phyloP scores from a whole-genome alignment of 2,888 invertebrate species.

The Tetragonisca angustula region DNA sequence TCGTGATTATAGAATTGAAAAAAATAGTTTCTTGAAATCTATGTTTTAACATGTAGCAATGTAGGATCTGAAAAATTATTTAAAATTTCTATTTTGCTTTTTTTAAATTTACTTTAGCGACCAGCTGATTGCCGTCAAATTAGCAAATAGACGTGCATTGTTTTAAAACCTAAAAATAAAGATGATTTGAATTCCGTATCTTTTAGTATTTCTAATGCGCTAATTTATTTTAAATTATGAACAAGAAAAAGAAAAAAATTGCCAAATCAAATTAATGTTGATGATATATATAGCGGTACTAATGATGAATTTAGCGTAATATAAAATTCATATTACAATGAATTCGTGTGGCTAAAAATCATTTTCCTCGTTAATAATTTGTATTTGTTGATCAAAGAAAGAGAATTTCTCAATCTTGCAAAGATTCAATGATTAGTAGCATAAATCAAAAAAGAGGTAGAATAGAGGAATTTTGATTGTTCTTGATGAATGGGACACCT shows the following conservation, averaged over 20 bases:
- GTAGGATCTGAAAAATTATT: not conserved
- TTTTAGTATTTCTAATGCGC: no score
- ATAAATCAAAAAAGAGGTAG: conserved; percentile 24
- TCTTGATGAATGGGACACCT: conserved; percentile 56
- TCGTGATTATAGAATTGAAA: no score
- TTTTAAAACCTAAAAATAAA: not conserved
- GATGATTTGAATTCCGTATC: no score
- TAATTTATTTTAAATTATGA: not conserved
- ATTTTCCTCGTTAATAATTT: not conserved
- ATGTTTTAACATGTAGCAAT: no score
- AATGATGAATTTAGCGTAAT: no score
- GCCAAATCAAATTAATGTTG: no score
- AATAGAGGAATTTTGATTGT: conserved; percentile 55
- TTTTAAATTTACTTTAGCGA: not conserved
- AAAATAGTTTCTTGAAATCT: not conserved
- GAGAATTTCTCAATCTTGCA: conserved; percentile 10
- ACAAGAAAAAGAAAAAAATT: no score
- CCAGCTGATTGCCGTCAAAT: not conserved
- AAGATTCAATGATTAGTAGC: conserved; percentile 29
- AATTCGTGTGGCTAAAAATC: no score
- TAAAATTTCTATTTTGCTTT: conserved; percentile 8
- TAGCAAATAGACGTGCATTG: not conserved
- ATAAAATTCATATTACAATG: no score
- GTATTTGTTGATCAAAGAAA: not conserved
- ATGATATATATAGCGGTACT: no score